Conservation (phyloP, 2,113 vertebrate genomes). For the Microcebus griseorufus region DNA sequence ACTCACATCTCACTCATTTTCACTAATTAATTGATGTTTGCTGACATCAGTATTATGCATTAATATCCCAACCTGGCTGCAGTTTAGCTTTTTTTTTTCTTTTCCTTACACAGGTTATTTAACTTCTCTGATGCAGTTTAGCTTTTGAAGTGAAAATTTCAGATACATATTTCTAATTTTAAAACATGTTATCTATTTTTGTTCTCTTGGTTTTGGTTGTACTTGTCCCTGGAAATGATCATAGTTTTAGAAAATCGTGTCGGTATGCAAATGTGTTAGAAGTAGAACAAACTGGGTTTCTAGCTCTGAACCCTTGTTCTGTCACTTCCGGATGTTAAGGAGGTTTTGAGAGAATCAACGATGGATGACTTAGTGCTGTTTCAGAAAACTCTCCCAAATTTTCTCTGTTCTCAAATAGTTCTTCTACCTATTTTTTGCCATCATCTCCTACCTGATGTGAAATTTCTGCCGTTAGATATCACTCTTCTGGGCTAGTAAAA, state of each 20-base stretch:
- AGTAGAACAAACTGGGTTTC: not conserved
- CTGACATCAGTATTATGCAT: not conserved
- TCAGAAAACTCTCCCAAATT: not conserved
- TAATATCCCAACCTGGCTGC: not conserved
- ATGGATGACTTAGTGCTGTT: not conserved
- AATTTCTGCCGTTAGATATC: not conserved
- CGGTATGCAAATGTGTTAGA: not conserved
- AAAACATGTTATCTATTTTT: not conserved
- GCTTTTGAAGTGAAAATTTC: conserved; percentile 25
- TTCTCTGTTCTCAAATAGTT: not conserved
- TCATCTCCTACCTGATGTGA: not conserved
- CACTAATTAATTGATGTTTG: not conserved
- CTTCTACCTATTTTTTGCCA: not conserved
- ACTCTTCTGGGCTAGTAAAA: not conserved
- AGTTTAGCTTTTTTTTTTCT: not conserved
- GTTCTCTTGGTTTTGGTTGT: not conserved
- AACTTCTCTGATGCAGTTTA: not conserved
- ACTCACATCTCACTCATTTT: not conserved
- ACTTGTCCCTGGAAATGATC: not conserved
- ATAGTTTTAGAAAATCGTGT: not conserved
- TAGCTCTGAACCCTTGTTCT: not conserved
- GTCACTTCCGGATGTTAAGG: not conserved
- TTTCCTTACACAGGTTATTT: too few species aligned
- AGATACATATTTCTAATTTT: not conserved
- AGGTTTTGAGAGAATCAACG: not conserved